Base-by-base conservation (phyloP, 2,113 vertebrate genomes). In the Fukomys damarensis region DNA sequence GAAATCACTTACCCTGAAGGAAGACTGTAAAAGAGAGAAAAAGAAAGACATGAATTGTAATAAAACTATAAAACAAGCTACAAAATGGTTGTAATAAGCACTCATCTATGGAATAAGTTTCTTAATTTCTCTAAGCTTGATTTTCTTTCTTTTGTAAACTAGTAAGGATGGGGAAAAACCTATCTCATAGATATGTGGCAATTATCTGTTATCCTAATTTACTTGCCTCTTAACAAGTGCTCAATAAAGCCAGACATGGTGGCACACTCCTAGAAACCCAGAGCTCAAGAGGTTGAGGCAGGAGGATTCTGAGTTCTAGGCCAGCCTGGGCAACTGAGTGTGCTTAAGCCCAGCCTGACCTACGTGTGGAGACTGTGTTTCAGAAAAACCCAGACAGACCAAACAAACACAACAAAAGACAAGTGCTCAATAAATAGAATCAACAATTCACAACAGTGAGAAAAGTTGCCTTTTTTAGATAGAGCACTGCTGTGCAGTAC, bases 1-100 rank as follows among this genome's bases (percentile, higher is more conserved):
- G 65, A 86, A 66, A 26, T 46, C 46, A 66, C n/a, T 79, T 93
- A 56, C 63, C 72, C 59, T 83, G 86, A 93, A 93, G 61, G 20
- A 41, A 66, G 70, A 76, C 43, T 70, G 4, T 63, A 56, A 92
- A 11, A 63, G 26, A 83, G 43, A 12, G 24, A 16, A 35, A 49
- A 38, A 13, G 19, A 49, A 66, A 61, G 56, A 82, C 26, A 38
- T 11, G 13, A 84, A 85, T 19, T 38, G 61, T 11, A 86, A 49
- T 32, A 26, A 56, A 86, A 85, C 11, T 54, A 46, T 41, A 6
- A 46, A 38, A 41, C 35, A 38, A 30, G 68, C 38, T 77, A 77
- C 41, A 17, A 66, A 77, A 93, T 35, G 8, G 5, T 30, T 56
- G 3, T 54, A 63, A 38, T 56, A 72, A 72, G 65, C 38, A 26